Evolutionary conservation across 1,140 invertebrate species (phyloP), one percentile per base, ranked within the genome.

Genomic region (Leptopilina boulardi): DNA sequence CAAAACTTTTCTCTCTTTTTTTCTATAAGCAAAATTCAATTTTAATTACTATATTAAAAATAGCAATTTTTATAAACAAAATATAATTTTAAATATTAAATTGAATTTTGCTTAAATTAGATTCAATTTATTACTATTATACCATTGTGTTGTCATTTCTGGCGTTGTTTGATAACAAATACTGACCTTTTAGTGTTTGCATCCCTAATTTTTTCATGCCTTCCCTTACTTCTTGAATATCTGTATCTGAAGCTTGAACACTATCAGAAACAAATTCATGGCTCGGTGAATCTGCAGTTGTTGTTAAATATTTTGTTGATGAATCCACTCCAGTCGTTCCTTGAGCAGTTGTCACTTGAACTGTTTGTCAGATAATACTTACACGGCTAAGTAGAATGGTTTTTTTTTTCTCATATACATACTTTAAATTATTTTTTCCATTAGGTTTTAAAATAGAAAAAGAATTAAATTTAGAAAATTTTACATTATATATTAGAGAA

Each of bases 181-280:
- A 89, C 90, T 90, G 77, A 91, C 90, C 90, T 91, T 90, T 90
- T 21, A 83, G 78, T 10, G 87, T 79, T 71, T 90, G 87, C 80
- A 93, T 91, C 76, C 92, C 92, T 71, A 95, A 90, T 85, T 93
- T 94, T 89, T 93, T 94, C 92, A 95, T 94, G 79, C 93, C 93
- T 83, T 94, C 93, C 82, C 93, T 91, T 44, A 95, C 94, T 87
- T 95, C 94, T 82, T 93, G 92, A 80, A 95, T 90, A 86, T 95
- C 94, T 80, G 92, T 91, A 77, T 91, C 92, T 76, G 91, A 91
- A 42, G 92, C 91, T 88, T 92, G 92, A 85, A 94, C 93, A 79
- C 92, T 92, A 88, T 95, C 94, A 79, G 94, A 94, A 82, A 95
- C 92, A 91, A 95, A 95, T 87, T 95, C 94, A 77, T 91, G 88